Conservation (phyloP, 2,113 vertebrate species). For the Rhegmatorhina hoffmannsi region DNA sequence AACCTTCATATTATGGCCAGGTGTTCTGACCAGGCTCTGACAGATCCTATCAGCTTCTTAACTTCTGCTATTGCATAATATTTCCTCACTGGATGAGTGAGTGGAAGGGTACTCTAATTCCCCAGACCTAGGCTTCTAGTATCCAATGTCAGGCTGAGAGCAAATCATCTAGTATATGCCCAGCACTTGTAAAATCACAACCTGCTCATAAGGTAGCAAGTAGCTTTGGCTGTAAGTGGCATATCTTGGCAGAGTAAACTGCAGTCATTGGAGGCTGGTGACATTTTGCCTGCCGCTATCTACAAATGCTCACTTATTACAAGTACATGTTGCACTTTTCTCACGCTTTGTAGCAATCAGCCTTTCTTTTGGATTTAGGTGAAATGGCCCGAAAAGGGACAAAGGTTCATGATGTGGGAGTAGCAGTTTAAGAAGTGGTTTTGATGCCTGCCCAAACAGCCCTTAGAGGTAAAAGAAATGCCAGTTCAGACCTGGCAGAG, state of each 20-base stretch:
- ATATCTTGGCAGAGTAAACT: conserved; percentile 17
- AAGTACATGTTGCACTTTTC: conserved; percentile 18
- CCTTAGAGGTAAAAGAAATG: neutral
- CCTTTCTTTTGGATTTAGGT: conserved; percentile 49
- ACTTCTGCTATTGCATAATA: neutral
- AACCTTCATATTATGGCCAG: neutral
- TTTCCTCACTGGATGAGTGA: neutral
- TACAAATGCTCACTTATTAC: neutral
- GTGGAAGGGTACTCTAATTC: neutral
- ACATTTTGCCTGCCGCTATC: conserved; percentile 6
- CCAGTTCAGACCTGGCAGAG: neutral
- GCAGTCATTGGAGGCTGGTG: neutral
- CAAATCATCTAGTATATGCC: neutral
- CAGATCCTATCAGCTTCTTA: neutral
- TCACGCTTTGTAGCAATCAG: conserved; percentile 27
- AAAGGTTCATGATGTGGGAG: neutral
- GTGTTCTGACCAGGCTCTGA: neutral
- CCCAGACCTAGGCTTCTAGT: neutral
- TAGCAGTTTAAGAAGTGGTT: neutral
- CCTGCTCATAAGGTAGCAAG: neutral
- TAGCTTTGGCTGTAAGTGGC: neutral
- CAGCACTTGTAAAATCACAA: neutral
- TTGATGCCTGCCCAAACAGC: neutral
- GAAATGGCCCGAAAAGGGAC: conserved; percentile 50
- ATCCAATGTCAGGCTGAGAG: neutral